Evolutionary conservation across 2,797 vertebrate species (phyloP).

Genomic region (Cercopithecus mitis): DNA sequence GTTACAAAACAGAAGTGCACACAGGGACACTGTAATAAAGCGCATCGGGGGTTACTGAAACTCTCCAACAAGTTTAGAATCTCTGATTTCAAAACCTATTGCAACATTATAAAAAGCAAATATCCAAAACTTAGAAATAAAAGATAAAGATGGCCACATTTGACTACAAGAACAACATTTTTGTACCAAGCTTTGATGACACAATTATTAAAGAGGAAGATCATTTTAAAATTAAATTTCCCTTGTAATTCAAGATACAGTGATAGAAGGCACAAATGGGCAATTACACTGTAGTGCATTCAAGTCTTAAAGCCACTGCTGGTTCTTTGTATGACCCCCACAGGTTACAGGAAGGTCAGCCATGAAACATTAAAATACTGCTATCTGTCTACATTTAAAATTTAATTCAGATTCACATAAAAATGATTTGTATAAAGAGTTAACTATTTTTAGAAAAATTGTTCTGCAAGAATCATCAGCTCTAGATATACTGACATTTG

Average conservation of each 20-base stretch:
- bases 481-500: not conserved
- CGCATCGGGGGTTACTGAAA: rapidly evolving
- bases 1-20: not conserved
- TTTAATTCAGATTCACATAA: not conserved
- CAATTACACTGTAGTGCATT: rapidly evolving
- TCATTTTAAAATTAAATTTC: not conserved
- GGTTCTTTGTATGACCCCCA: not conserved
- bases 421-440: not conserved
- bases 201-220: not conserved
- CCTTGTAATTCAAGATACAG: not conserved
- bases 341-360: not conserved
- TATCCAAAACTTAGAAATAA: not conserved
- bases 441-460: not conserved
- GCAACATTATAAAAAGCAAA: too few relatives aligned
- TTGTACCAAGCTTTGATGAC: not conserved
- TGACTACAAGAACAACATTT: not conserved
- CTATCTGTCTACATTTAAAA: not conserved
- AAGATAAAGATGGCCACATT: not conserved
- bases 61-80: not conserved
- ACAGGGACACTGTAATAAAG: rapidly evolving
- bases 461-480: not conserved
- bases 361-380: not conserved
- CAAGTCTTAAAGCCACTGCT: not conserved
- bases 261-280: not conserved
- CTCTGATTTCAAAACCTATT: not conserved